Conservation (phyloP, 2,113 vertebrate genomes). For the Melospiza georgiana region DNA sequence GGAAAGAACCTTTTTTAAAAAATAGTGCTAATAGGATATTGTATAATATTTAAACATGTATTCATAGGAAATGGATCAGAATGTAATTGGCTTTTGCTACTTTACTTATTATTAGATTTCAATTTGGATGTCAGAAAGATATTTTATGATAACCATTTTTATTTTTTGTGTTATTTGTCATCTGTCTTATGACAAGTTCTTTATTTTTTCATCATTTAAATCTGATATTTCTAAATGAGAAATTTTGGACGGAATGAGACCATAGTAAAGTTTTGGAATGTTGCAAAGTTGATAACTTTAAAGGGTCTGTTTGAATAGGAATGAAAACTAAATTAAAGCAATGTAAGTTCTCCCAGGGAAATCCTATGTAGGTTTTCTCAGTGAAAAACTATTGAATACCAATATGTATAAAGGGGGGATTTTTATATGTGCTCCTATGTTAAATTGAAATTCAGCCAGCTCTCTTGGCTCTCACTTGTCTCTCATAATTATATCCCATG, state of each 20-base stretch:
- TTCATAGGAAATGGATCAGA: not conserved
- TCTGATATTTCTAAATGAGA: not conserved
- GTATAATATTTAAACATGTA: not conserved
- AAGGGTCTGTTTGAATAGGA: not conserved
- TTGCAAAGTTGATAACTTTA: not conserved
- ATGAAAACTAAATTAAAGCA: slow-evolving; percentile 16
- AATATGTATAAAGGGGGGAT: not conserved
- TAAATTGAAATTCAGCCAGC: not conserved
- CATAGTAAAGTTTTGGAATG: slow-evolving; percentile 1
- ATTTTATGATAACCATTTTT: slow-evolving; percentile 36
- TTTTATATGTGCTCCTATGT: not conserved
- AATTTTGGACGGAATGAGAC: slow-evolving; percentile 15
- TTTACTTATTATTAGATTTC: slow-evolving; percentile 36
- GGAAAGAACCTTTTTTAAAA: too few species aligned
- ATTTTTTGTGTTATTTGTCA: slow-evolving; percentile 22
- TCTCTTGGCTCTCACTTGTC: not conserved
- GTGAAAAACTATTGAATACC: not conserved
- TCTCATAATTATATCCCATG: not conserved
- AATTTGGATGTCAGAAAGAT: not conserved
- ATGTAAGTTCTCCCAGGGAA: not conserved
- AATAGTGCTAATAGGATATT: not conserved
- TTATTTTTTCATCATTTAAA: not conserved
- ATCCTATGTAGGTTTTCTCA: not conserved
- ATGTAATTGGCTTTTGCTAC: not conserved
- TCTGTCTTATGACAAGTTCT: not conserved